phyloP scores from a whole-genome alignment of 2,797 vertebrate species.

The Sebastes nivosus region DNA sequence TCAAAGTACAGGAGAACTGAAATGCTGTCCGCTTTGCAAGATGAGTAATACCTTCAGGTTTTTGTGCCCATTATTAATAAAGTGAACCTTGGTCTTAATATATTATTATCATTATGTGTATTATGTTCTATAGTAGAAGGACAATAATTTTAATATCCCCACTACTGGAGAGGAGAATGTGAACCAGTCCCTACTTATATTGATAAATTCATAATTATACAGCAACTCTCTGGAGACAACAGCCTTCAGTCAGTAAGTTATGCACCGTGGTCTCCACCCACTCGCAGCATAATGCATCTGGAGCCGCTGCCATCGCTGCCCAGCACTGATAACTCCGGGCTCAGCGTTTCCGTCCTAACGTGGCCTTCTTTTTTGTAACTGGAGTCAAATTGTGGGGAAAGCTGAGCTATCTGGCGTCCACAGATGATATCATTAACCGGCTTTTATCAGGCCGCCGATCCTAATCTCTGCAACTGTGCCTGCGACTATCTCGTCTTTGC shows the following conservation, averaged over 20 bases:
- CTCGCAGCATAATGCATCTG: neutral
- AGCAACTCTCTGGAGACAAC: neutral
- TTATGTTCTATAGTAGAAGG: neutral
- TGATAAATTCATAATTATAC: neutral
- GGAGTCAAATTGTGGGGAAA: slow-evolving; percentile 17
- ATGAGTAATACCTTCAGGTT: too few species aligned
- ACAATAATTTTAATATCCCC: neutral
- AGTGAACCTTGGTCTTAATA: neutral
- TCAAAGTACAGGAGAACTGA: too few species aligned
- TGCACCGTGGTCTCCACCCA: neutral
- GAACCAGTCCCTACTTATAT: neutral
- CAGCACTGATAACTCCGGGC: neutral
- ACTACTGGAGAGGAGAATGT: neutral
- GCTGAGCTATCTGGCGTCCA: slow-evolving; percentile 1
- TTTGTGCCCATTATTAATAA: neutral
- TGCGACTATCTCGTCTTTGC: slow-evolving; percentile 25
- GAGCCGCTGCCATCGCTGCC: neutral
- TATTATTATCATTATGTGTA: neutral
- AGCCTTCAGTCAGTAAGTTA: neutral
- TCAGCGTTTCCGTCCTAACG: slow-evolving; percentile 14
- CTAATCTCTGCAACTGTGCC: slow-evolving; percentile 12
- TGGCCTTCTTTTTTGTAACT: slow-evolving; percentile 8
- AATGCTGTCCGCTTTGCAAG: too few species aligned
- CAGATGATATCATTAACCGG: slow-evolving; percentile 35
- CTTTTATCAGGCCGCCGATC: slow-evolving; percentile 27